These are phyloP conservation scores for Cryptoprocta ferox DNA, from an alignment of 2,797 vertebrate species.

Conservation along the genomic window DNA sequence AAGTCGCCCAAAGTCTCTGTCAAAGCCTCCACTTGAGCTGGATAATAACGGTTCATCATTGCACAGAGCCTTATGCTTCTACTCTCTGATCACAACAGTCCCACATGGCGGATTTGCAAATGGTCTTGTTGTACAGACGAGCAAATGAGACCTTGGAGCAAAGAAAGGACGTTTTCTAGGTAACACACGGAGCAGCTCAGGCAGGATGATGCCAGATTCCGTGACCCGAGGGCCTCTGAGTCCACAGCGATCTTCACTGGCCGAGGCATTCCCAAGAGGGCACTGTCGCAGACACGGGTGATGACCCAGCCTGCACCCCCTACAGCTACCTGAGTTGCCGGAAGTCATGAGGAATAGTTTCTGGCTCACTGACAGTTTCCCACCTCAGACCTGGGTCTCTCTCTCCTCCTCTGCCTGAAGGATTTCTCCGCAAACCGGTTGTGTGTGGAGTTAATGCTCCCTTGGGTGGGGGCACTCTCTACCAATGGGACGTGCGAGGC, in stretches of 20 bases:
- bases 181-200: not conserved
- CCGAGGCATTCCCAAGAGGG: not conserved
- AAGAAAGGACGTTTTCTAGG: not conserved
- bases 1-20: not conserved
- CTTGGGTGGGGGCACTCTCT: not conserved
- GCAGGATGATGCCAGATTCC: rapidly evolving
- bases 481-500: not conserved
- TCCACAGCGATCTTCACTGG: not conserved
- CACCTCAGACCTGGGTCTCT: not conserved
- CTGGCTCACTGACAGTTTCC: not conserved
- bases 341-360: not conserved
- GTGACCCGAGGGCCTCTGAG: not conserved
- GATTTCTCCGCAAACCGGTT: not conserved
- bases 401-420: not conserved
- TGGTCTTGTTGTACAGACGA: not conserved
- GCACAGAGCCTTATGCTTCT: not conserved
- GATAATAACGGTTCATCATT: not conserved
- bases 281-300: too few species aligned
- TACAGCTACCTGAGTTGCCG: not conserved
- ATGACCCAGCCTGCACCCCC: rapidly evolving
- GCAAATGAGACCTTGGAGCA: not conserved
- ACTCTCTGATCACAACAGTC: too few species aligned
- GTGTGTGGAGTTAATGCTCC: not conserved
- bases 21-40: not conserved
- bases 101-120: not conserved